Evolutionary conservation across 2,888 invertebrate species (phyloP).

Genomic region (Blera fallax): DNA sequence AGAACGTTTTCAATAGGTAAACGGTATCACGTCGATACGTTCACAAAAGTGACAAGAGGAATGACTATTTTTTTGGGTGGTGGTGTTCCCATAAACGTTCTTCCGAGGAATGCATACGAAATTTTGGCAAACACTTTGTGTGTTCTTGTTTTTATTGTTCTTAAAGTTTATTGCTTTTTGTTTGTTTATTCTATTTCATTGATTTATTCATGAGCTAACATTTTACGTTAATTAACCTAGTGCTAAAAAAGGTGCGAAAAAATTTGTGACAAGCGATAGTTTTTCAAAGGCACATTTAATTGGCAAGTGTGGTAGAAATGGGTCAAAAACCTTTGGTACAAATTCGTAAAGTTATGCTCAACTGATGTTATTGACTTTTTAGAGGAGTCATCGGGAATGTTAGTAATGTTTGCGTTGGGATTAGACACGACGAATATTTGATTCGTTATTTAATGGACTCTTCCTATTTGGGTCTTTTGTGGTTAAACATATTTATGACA

Average conservation of each 20-base stretch:
- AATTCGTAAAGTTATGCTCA: no score
- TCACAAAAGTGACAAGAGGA: neutral
- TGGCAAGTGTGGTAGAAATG: neutral
- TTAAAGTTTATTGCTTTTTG: neutral
- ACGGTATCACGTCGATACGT: slow-evolving; percentile 32
- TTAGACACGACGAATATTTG: no score
- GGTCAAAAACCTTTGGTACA: neutral
- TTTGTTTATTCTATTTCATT: neutral
- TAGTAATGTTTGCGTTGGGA: no score
- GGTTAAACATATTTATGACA: no score
- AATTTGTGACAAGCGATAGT: neutral
- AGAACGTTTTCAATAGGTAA: slow-evolving; percentile 28
- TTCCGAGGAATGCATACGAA: slow-evolving; percentile 19
- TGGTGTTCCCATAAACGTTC: slow-evolving; percentile 39
- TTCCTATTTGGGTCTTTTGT: no score
- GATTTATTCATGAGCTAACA: neutral
- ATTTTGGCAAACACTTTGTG: neutral
- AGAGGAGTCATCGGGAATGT: no score
- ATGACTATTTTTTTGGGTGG: neutral
- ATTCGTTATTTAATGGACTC: no score
- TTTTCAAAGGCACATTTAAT: neutral
- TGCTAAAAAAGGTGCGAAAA: neutral
- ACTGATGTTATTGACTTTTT: no score
- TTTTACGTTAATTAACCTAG: slow-evolving; percentile 31
- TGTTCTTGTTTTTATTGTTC: neutral